phyloP scores from a whole-genome alignment of 1,140 invertebrate genomes.

The Harpegnathos saltator region DNA sequence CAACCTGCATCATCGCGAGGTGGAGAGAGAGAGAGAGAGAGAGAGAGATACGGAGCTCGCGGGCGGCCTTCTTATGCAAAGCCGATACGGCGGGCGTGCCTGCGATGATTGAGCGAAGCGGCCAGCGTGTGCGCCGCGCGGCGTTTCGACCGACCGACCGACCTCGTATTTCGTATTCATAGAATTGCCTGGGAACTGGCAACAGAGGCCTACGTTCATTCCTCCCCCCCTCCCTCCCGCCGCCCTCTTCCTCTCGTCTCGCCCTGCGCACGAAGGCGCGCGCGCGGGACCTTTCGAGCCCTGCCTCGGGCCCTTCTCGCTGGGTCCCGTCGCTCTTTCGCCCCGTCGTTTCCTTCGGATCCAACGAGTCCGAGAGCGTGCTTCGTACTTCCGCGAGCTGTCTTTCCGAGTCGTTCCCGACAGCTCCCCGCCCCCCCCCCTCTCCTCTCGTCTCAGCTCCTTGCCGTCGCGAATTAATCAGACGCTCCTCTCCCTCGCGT shows the following conservation, averaged over 20 bases:
- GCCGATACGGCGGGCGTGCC: conserved; percentile 82
- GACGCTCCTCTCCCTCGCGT: neutral
- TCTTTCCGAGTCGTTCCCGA: conserved; percentile 1
- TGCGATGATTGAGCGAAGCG: conserved; percentile 80
- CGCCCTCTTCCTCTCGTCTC: too few relatives aligned
- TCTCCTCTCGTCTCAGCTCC: neutral
- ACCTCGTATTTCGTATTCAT: conserved; percentile 84
- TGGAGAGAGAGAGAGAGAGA: too few relatives aligned
- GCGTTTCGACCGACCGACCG: conserved; percentile 67
- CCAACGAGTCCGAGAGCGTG: conserved; percentile 52
- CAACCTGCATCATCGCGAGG: conserved; percentile 54
- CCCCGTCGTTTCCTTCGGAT: conserved; percentile 50
- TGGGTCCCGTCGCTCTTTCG: conserved; percentile 51
- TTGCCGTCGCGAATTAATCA: neutral
- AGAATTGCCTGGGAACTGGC: conserved; percentile 80
- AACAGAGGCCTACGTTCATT: conserved; percentile 65
- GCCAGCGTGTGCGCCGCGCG: conserved; percentile 60
- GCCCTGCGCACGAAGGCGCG: conserved; percentile 65
- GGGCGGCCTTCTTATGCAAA: conserved; percentile 79
- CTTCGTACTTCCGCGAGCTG: conserved; percentile 14
- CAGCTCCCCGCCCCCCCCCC: too few relatives aligned
- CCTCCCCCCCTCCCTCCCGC: too few relatives aligned
- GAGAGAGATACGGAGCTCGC: conserved; percentile 64
- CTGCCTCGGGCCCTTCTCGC: conserved; percentile 54
- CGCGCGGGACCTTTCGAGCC: conserved; percentile 63